These are phyloP conservation scores for Nothura maculosa DNA, from an alignment of 2,797 vertebrate genomes.

Conservation along the genomic window DNA sequence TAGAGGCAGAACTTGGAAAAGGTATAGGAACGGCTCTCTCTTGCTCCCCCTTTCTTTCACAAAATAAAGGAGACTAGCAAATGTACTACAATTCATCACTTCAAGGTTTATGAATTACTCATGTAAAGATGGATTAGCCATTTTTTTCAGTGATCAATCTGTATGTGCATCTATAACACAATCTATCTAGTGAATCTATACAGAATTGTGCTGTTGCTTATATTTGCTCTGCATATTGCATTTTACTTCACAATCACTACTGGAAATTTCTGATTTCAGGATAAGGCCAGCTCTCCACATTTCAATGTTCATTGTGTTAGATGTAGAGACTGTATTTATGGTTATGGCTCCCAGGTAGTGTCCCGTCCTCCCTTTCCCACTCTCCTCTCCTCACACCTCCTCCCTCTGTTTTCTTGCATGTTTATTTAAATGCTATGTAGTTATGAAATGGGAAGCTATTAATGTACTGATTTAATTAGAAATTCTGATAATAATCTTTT, in stretches of 20 bases:
- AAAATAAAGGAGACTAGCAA: slow-evolving; percentile 23
- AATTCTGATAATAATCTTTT: neutral
- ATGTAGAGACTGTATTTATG: neutral
- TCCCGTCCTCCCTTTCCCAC: neutral
- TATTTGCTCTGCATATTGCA: neutral
- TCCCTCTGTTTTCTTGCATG: neutral
- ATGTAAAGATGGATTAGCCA: neutral
- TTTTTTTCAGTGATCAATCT: neutral
- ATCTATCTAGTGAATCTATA: slow-evolving; percentile 24
- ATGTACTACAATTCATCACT: slow-evolving; percentile 9
- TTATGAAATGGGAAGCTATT: slow-evolving; percentile 26
- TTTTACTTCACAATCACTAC: neutral
- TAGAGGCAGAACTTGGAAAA: neutral
- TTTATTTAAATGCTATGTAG: neutral
- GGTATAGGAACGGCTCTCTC: neutral
- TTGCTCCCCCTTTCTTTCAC: neutral
- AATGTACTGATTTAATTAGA: slow-evolving; percentile 37
- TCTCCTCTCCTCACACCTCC: no score
- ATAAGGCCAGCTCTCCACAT: rapidly evolving
- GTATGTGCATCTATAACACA: neutral
- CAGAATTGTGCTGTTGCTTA: neutral
- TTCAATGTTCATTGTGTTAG: neutral
- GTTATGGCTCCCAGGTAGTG: neutral
- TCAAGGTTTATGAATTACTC: slow-evolving; percentile 17
- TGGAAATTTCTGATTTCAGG: neutral